Conservation (phyloP, 2,888 invertebrate genomes). For the Smittia sp. region DNA sequence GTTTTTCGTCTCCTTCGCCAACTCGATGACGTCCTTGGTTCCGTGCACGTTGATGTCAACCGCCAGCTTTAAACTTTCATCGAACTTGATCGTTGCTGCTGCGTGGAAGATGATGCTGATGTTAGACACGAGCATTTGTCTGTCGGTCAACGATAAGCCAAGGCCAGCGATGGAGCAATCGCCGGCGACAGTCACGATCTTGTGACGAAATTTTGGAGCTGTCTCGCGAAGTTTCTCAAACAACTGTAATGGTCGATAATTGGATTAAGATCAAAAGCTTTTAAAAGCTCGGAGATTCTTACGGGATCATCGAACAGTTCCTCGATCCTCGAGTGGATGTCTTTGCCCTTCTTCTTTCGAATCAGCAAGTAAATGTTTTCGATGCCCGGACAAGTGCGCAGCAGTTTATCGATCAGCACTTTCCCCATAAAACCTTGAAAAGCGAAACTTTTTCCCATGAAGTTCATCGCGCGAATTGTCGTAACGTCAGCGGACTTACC, state of each 20-base stretch:
- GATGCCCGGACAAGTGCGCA: constrained; percentile 57
- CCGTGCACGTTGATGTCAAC: constrained; percentile 77
- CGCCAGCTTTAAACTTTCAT: constrained; percentile 75
- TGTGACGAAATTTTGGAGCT: constrained; percentile 62
- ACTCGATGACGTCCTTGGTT: constrained; percentile 69
- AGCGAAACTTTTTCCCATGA: constrained; percentile 9
- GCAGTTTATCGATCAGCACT: constrained; percentile 59
- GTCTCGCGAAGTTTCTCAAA: constrained; percentile 57
- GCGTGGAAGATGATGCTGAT: constrained; percentile 62
- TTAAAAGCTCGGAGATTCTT: constrained; percentile 46
- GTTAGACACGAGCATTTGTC: constrained; percentile 61
- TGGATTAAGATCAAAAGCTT: not conserved
- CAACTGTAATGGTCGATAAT: constrained; percentile 49
- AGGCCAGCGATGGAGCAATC: constrained; percentile 64
- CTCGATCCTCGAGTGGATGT: constrained; percentile 63
- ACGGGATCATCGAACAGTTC: constrained; percentile 67
- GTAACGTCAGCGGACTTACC: constrained; percentile 46
- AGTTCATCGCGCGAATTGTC: not conserved
- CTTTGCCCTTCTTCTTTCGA: constrained; percentile 62
- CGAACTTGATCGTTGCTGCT: constrained; percentile 85
- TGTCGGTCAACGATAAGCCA: constrained; percentile 62
- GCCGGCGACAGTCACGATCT: constrained; percentile 66
- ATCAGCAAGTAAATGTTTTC: constrained; percentile 58
- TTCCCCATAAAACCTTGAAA: constrained; percentile 39
- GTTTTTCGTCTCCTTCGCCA: constrained; percentile 68